Conservation (phyloP, 1,140 invertebrate species). For the Psilanteris sp. region DNA sequence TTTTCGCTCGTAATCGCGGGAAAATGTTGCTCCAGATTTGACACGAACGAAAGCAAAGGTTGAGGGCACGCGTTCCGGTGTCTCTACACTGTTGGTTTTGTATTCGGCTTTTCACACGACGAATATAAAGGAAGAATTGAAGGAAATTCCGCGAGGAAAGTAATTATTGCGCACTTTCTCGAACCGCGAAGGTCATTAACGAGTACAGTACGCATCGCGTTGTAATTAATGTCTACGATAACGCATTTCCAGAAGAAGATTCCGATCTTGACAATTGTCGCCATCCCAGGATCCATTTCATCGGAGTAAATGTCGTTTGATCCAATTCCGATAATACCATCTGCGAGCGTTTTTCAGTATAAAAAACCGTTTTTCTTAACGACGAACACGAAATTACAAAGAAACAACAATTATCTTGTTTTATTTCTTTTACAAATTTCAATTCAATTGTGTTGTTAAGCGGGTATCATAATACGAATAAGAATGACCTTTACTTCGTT, state of each 20-base stretch:
- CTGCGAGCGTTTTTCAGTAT: too few relatives aligned
- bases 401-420: too few relatives aligned
- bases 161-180: slow-evolving; percentile 75
- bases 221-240: slow-evolving; percentile 49
- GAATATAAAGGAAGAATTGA: slow-evolving; percentile 63
- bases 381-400: too few relatives aligned
- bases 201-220: slow-evolving; percentile 37
- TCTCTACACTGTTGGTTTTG: slow-evolving; percentile 62
- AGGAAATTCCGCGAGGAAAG: slow-evolving; percentile 72
- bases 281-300: slow-evolving; percentile 2
- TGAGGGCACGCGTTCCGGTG: slow-evolving; percentile 63
- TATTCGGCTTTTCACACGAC: slow-evolving; percentile 61
- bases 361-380: too few relatives aligned
- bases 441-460: too few relatives aligned
- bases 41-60: slow-evolving; percentile 65
- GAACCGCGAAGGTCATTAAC: slow-evolving; percentile 76
- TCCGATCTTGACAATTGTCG: too few relatives aligned
- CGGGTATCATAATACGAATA: too few relatives aligned
- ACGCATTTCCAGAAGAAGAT: slow-evolving; percentile 13
- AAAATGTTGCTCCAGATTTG: slow-evolving; percentile 57
- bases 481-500: too few relatives aligned
- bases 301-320: not conserved
- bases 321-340: too few relatives aligned
- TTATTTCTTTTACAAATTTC: too few relatives aligned
- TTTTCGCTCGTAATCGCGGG: slow-evolving; percentile 50